Evolutionary conservation across 2,113 vertebrate genomes (phyloP).

Genomic region (Fulmarus glacialis): DNA sequence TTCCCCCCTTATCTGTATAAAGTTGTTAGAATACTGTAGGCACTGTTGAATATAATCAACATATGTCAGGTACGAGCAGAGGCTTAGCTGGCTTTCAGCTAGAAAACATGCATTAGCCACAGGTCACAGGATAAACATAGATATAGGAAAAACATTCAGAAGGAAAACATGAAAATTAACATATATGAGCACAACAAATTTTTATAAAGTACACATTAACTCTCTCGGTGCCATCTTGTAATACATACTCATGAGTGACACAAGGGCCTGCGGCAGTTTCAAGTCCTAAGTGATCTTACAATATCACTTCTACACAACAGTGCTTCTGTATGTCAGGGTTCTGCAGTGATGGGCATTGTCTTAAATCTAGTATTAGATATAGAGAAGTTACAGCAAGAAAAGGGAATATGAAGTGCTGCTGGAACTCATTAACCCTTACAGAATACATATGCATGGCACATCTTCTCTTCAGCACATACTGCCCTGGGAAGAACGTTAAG

Average conservation of each 20-base stretch:
- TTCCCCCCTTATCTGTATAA: background rate
- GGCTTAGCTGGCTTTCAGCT: slow-evolving; percentile 24
- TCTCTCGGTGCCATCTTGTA: background rate
- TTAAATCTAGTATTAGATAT: background rate
- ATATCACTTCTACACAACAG: background rate
- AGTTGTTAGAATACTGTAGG: background rate
- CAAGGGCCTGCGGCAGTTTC: background rate
- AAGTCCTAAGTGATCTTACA: background rate
- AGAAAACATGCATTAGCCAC: slow-evolving; percentile 42
- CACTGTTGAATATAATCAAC: slow-evolving; percentile 29
- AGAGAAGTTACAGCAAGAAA: background rate
- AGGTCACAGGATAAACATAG: slow-evolving; percentile 46
- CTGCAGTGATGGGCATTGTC: background rate
- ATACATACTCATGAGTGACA: background rate
- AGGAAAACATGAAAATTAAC: slow-evolving; percentile 1
- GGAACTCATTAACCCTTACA: background rate
- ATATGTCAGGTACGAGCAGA: background rate
- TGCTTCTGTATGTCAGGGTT: background rate
- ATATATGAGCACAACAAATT: background rate
- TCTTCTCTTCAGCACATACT: background rate
- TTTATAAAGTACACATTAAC: background rate
- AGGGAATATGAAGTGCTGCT: background rate
- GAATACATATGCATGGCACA: background rate
- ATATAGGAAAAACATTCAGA: background rate
- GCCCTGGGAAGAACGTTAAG: background rate